phyloP scores from a whole-genome alignment of 2,888 invertebrate genomes.

The Galerucella calmariensis region DNA sequence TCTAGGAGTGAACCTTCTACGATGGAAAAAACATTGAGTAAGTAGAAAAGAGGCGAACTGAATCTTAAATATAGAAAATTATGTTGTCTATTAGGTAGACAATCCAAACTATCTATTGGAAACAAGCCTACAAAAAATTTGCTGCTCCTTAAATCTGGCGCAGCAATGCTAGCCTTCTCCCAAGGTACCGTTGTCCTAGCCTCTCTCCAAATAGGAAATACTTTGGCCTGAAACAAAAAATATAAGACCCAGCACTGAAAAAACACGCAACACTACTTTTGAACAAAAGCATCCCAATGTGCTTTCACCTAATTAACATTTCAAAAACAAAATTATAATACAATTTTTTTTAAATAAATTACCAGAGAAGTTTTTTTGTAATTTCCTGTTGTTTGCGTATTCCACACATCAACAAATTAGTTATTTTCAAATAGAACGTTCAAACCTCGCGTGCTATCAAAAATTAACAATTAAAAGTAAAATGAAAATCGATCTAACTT shows the following conservation, averaged over 20 bases:
- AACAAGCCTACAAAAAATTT: too few species aligned
- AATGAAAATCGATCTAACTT: constrained; percentile 21
- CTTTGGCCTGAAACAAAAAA: not conserved
- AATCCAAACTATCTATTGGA: too few species aligned
- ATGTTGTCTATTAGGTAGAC: not conserved
- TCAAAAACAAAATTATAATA: constrained; percentile 18
- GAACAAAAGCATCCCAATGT: constrained; percentile 7
- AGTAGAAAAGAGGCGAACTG: too few species aligned
- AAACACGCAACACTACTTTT: not conserved
- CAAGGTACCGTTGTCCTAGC: too few species aligned
- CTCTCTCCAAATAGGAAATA: too few species aligned
- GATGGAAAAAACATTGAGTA: too few species aligned
- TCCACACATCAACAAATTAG: constrained; percentile 15
- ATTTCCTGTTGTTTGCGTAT: constrained; percentile 25
- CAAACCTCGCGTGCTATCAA: constrained; percentile 34
- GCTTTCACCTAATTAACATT: constrained; percentile 30
- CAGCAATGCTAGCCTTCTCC: too few species aligned
- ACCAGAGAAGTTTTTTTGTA: constrained; percentile 17
- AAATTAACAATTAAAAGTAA: constrained; percentile 38
- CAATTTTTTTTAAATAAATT: constrained; percentile 14
- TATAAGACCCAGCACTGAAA: not conserved
- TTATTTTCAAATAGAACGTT: constrained; percentile 32
- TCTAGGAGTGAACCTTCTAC: too few species aligned
- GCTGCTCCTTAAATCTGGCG: too few species aligned
- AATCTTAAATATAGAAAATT: not conserved